Base-by-base conservation (phyloP, 30 jellyfish, hydroid and myxozoan genomes). In the Rhopilema esculentum region DNA sequence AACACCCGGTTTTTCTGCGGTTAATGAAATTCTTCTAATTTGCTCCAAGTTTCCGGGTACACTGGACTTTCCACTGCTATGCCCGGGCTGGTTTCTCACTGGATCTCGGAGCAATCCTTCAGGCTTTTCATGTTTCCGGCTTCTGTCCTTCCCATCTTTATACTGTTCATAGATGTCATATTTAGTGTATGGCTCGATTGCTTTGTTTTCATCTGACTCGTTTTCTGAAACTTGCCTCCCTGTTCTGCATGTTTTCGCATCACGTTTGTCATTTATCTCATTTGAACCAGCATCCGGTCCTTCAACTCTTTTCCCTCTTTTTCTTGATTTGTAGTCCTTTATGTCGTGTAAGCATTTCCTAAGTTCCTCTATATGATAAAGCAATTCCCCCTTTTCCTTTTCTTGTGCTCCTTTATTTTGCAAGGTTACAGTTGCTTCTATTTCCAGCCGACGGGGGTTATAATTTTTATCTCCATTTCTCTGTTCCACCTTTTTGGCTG, bases 1-100 rank as follows among this genome's bases (percentile, higher is more conserved):
- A 8, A 29, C 82, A 17, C 87, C 93, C 8, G 93, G 93, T 22
- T 72, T 84, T 70, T 84, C 93, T 49, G 93, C 92, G 32, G 62
- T 57, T 17, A 49, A 50, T 29, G 53, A 20, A 24, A 65, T 48
- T 19, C 89, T 40, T 12, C 57, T 40, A 2, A 12, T 40, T 40
- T 40, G 6, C 57, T 40, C 57, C 57, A 40, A 40, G 57, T 12
- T 12, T 12, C 57, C 57, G 12, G 12, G 57, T 40, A 6, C 57
- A 40, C 57, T 40, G 57, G 57, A 12, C 20, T 69, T 1, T 17
- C 28, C 21, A 64, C 62, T 23, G 22, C 88, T 52, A 49, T 77
- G 24, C 62, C 88, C 0, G 33, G 66, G n/a, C 12, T 20, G 1
- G 17, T 67, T 77, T 79, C 79, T 31, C 66, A 24, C 29, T 24